These are phyloP conservation scores for Pionites leucogaster DNA, from an alignment of 2,113 vertebrate genomes.

Conservation along the genomic window DNA sequence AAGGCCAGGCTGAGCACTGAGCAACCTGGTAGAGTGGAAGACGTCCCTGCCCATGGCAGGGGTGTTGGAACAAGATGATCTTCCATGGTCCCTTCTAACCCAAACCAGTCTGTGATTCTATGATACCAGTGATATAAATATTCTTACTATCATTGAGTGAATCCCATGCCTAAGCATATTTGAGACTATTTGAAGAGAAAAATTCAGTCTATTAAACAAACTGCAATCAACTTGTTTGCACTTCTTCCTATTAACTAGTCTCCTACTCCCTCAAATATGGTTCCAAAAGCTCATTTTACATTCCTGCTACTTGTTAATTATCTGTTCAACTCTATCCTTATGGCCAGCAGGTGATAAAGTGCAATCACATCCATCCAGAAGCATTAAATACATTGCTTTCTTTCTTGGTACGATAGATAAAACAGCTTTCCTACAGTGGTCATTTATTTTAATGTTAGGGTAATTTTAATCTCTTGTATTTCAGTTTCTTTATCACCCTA, in stretches of 20 bases:
- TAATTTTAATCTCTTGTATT: not conserved
- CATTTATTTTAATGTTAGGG: not conserved
- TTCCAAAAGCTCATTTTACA: not conserved
- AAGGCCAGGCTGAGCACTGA: not conserved
- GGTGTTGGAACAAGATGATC: not conserved
- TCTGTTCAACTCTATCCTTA: not conserved
- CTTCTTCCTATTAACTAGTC: not conserved
- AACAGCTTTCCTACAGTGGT: not conserved
- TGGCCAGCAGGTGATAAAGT: constrained; percentile 26
- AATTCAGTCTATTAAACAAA: not conserved
- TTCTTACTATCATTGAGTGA: not conserved
- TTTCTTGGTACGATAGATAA: not conserved
- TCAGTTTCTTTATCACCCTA: not conserved
- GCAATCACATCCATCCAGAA: not conserved
- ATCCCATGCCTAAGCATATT: not conserved
- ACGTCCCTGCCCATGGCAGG: not conserved
- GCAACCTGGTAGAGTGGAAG: not conserved
- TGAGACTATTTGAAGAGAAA: not conserved
- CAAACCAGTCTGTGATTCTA: not conserved
- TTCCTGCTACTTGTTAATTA: not conserved
- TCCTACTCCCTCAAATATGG: not conserved
- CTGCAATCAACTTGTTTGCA: not conserved
- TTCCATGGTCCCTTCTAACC: not conserved
- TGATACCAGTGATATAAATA: too few relatives aligned
- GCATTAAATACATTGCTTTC: not conserved